phyloP scores from a whole-genome alignment of 2,888 invertebrate species.

The Tetranychus truncatus region DNA sequence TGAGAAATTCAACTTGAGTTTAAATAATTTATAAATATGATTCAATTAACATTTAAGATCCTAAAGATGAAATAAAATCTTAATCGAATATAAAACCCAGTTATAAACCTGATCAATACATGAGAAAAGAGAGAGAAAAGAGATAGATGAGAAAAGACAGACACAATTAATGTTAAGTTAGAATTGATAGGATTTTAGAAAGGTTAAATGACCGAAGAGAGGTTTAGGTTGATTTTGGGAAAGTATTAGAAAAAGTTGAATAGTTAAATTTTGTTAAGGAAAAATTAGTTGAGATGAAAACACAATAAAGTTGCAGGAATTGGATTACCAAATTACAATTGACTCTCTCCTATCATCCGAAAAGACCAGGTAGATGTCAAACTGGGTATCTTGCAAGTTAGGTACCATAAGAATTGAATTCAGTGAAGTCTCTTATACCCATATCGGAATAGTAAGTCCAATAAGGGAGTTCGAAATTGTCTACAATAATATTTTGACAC shows the following conservation, averaged over 20 bases:
- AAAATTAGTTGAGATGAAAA: no score
- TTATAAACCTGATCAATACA: neutral
- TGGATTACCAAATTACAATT: neutral
- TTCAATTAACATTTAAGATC: no score
- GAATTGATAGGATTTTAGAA: neutral
- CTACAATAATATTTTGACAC: no score
- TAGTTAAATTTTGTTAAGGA: no score
- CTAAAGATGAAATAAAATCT: neutral
- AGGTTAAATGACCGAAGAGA: neutral
- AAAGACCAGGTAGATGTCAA: neutral
- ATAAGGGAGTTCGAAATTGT: no score
- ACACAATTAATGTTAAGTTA: neutral
- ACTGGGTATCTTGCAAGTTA: neutral
- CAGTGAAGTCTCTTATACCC: no score
- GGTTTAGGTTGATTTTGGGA: neutral
- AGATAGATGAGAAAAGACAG: neutral
- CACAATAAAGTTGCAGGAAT: no score
- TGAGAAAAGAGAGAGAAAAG: neutral
- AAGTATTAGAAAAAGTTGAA: no score
- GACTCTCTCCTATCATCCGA: neutral
- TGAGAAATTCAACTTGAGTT: no score
- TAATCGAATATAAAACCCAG: neutral
- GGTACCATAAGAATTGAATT: neutral
- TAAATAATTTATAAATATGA: no score
- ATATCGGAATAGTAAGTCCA: no score